Percentiles rank a stretch among this genome's conserved stretches.
Conservation (phyloP, 2,113 vertebrate genomes). For the Corynorhinus townsendii region DNA sequence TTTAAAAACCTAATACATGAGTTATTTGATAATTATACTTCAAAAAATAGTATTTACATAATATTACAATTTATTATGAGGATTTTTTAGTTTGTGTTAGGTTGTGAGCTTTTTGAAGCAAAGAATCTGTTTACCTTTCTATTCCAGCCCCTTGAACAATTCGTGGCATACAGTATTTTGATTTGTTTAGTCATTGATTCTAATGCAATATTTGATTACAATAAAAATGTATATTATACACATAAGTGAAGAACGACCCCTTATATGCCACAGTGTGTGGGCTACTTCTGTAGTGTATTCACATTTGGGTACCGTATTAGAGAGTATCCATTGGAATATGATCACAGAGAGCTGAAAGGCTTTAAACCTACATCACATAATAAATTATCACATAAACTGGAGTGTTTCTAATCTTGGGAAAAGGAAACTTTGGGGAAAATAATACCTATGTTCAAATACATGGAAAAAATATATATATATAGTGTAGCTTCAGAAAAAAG, state of each 20-base stretch:
- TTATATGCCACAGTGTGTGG: not conserved
- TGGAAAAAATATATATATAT: not conserved
- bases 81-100: not conserved
- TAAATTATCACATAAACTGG: not conserved
- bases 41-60: not conserved
- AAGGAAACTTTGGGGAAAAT: not conserved
- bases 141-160: not conserved
- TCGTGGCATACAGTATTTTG: not conserved
- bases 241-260: not conserved
- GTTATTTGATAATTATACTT: not conserved
- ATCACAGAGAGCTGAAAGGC: not conserved
- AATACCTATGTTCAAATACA: not conserved
- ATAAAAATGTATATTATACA: not conserved
- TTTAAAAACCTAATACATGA: not conserved
- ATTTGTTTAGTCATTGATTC: not conserved
- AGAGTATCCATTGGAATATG: not conserved
- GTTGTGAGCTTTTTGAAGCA: not conserved
- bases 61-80: not conserved
- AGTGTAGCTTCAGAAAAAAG: not conserved
- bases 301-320: not conserved
- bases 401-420: conserved; percentile 34
- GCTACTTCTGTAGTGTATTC: not conserved
- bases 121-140: not conserved
- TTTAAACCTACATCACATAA: not conserved
- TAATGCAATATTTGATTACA: not conserved